These are phyloP conservation scores for Euzophera pinguis DNA, from an alignment of 2,888 invertebrate species.

Conservation along the genomic window DNA sequence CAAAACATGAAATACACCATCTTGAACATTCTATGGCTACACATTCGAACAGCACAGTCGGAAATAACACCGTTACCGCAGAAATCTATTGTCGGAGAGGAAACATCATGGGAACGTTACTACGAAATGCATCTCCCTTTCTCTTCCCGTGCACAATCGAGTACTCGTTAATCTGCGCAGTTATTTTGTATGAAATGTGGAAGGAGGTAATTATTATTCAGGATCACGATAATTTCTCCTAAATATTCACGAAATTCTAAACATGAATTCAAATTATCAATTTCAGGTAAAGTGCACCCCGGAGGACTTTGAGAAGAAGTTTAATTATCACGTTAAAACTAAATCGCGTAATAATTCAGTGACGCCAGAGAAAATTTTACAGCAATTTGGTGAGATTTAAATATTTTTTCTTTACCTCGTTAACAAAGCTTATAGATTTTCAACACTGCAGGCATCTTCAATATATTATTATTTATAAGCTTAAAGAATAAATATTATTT, in stretches of 20 bases:
- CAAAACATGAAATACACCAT: conserved; percentile 91
- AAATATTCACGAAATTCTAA: conserved; percentile 9
- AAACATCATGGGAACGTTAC: conserved; percentile 85
- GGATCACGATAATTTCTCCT: background rate
- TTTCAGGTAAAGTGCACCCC: conserved; percentile 71
- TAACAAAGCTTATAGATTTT: no score
- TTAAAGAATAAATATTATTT: no score
- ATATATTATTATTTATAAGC: no score
- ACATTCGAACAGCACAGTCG: conserved; percentile 8
- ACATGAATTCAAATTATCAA: conserved; percentile 8
- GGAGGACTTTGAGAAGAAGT: conserved; percentile 69
- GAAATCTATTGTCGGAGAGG: conserved; percentile 72
- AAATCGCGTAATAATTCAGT: conserved; percentile 72
- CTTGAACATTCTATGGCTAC: conserved; percentile 69
- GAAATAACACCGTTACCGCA: conserved; percentile 24
- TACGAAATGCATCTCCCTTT: conserved; percentile 87
- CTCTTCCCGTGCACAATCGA: conserved; percentile 94
- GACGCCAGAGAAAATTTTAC: conserved; percentile 73
- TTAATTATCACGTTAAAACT: conserved; percentile 44
- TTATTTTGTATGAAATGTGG: conserved; percentile 94
- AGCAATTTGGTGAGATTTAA: conserved; percentile 60
- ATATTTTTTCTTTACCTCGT: background rate
- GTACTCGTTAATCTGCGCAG: conserved; percentile 94
- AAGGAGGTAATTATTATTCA: conserved; percentile 81
- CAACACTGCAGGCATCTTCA: no score